Percentiles rank a stretch among this genome's conserved stretches.
Evolutionary conservation across 2,888 invertebrate species (phyloP).

Genomic region (Onthophagus sagittarius): DNA sequence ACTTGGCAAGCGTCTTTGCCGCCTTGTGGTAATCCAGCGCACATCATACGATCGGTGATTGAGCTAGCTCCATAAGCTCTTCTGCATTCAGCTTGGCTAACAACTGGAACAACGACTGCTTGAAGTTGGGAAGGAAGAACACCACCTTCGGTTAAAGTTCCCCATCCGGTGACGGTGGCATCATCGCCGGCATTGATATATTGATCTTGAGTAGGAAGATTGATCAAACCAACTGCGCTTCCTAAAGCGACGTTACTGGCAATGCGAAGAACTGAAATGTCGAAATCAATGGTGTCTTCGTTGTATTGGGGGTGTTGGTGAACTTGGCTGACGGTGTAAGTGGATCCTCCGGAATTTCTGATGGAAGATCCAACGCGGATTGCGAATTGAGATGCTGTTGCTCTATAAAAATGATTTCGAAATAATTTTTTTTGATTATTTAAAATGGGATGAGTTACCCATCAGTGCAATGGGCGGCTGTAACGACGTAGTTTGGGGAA

Average conservation of each 20-base stretch:
- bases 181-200: constrained; percentile 17
- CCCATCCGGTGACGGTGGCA: constrained; percentile 28
- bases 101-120: constrained; percentile 36
- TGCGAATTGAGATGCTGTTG: neutral
- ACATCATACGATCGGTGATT: constrained; percentile 33
- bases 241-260: neutral
- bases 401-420: neutral
- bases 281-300: constrained; percentile 34
- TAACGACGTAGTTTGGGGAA: constrained; percentile 9
- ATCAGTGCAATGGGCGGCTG: constrained; percentile 26
- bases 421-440: neutral
- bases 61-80: constrained; percentile 21
- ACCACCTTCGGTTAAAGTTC: constrained; percentile 23
- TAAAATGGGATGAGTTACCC: neutral
- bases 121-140: constrained; percentile 31
- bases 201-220: constrained; percentile 19
- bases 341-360: constrained; percentile 22
- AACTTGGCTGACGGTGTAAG: constrained; percentile 22
- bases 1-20: constrained; percentile 36
- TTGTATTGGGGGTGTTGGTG: constrained; percentile 35
- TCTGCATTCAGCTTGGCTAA: constrained; percentile 35
- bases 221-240: constrained; percentile 10
- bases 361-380: constrained; percentile 26
- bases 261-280: constrained; percentile 42
- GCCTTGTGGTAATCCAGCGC: constrained; percentile 30